Base-by-base conservation (phyloP, 2,797 vertebrate species). In the Tinamus major region DNA sequence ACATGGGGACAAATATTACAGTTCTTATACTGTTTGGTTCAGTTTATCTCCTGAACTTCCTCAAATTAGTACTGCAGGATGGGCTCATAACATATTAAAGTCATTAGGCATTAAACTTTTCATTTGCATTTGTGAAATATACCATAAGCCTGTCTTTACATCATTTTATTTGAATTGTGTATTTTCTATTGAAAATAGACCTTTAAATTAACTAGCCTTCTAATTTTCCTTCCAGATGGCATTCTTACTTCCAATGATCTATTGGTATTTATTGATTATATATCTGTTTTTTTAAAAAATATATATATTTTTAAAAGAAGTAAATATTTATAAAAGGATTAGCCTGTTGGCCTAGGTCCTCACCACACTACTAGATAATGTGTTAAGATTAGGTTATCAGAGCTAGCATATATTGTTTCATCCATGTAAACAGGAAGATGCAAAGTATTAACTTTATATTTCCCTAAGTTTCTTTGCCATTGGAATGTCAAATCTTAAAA, bases 401-500 rank as follows among this genome's bases (percentile, higher is more conserved):
- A 5, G 13, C 44, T 77, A 70, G 6, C 6, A n/a, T 14, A 20
- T 2, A 49, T 24, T 67, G 9, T 51, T 79, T 89, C 35, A 69
- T 33, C 51, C 2, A 39, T 13, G 72, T 53, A 78, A 75, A 69
- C 19, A 70, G 49, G 18, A 85, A 61, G 21, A 78, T 46, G 55
- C 11, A 91, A 79, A 85, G 20, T 14, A 41, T 41, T 42, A 0
- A 18, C 41, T 42, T 42, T 29, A 2, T 4, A 26, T 80, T 83
- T 76, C 27, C 76, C 42, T 35, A 64, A 13, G n/a, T 18, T 89
- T 46, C 37, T 87, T 95, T 90, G 39, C 44, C 91, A 23, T 65
- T 91, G 91, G 79, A 91, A 86, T 55, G 51, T 42, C 49, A 79
- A 92, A 87, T 77, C 33, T 87, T 82, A 61, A 86, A 79, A 90